A percentile compares a stretch with the other conserved stretches of the same genome.
These are phyloP conservation scores for Rhagonycha lutea DNA, from an alignment of 2,888 invertebrate genomes.

Conservation along the genomic window DNA sequence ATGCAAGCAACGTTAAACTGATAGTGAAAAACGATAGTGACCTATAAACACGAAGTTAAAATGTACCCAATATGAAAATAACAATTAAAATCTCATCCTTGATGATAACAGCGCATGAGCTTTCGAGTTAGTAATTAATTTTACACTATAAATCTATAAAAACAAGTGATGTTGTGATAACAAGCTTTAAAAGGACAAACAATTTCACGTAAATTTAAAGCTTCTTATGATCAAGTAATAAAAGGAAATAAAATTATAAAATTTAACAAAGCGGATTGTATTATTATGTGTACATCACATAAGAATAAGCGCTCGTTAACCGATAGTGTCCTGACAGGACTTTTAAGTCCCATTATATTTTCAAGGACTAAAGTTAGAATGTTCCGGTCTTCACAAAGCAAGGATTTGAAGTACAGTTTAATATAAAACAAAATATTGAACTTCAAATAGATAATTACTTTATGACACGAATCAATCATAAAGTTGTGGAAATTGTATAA, in stretches of 20 bases:
- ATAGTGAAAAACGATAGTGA: neutral
- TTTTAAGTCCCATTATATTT: too few relatives aligned
- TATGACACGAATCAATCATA: too few relatives aligned
- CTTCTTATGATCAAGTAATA: neutral
- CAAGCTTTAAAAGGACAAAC: neutral
- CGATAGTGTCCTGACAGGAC: too few relatives aligned
- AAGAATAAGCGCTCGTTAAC: too few relatives aligned
- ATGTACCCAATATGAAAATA: neutral
- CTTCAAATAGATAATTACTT: too few relatives aligned
- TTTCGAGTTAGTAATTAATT: neutral
- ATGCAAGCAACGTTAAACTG: neutral
- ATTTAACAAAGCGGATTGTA: neutral
- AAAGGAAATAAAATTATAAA: neutral
- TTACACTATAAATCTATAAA: neutral
- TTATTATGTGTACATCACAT: neutral
- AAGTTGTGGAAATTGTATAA: too few relatives aligned
- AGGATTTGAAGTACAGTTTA: too few relatives aligned
- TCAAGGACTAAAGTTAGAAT: too few relatives aligned
- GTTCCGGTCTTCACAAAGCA: too few relatives aligned
- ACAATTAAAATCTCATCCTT: neutral
- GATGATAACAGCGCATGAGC: neutral
- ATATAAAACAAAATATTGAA: too few relatives aligned
- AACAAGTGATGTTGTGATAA: neutral
- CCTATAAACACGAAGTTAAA: neutral
- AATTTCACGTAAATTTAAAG: neutral